Evolutionary conservation across 2,797 vertebrate genomes (phyloP).

Genomic region (Poecilia gillii): DNA sequence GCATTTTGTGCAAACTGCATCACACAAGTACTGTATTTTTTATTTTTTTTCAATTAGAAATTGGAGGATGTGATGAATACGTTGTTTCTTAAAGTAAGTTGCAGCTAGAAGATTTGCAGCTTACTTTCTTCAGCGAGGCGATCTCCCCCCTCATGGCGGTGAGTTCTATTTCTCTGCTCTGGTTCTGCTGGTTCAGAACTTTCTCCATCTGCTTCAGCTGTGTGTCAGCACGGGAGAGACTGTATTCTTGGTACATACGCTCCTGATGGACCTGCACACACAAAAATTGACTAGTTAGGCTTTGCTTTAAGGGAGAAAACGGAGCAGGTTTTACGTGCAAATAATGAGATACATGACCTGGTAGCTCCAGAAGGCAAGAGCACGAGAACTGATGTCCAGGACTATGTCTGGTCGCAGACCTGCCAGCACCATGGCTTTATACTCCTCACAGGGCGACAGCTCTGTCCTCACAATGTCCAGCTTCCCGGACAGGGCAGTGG

Average conservation of each 20-base stretch:
- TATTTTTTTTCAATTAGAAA: neutral
- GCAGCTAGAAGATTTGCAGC: conserved; percentile 5
- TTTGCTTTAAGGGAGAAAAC: neutral
- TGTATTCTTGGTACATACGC: conserved; percentile 89
- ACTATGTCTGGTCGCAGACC: conserved; percentile 88
- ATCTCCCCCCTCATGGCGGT: conserved; percentile 87
- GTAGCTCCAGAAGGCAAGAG: conserved; percentile 91
- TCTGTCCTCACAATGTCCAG: conserved; percentile 90
- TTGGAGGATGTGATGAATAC: neutral
- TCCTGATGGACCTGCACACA: conserved; percentile 87
- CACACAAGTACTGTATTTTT: neutral
- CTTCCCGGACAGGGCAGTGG: conserved; percentile 87
- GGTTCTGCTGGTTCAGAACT: conserved; percentile 87
- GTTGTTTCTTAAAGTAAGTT: neutral
- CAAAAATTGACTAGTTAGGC: neutral
- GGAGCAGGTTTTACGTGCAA: neutral
- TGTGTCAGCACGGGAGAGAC: conserved; percentile 83
- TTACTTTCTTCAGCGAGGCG: conserved; percentile 80
- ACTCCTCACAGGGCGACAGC: conserved; percentile 88
- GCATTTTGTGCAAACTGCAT: neutral
- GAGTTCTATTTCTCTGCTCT: conserved; percentile 88
- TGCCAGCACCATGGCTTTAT: conserved; percentile 90
- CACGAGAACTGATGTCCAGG: conserved; percentile 87
- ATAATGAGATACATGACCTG: conserved; percentile 78
- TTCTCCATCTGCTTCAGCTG: conserved; percentile 91